Evolutionary conservation across 2,797 vertebrate genomes (phyloP), one percentile per base, ranked within the genome.

Genomic region (Champsocephalus esox): DNA sequence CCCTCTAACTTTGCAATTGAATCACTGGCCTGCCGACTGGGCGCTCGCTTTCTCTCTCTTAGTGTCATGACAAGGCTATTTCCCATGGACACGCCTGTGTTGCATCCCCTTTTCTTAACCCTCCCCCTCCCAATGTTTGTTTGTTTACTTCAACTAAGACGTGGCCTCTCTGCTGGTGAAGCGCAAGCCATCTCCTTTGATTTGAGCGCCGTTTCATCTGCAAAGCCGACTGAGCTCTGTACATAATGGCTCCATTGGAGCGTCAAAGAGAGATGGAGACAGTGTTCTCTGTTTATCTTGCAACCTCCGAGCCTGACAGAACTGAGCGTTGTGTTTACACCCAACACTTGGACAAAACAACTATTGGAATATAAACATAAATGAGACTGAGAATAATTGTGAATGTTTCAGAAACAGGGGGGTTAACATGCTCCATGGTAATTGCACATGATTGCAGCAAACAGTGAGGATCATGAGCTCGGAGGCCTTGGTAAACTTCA

Each of bases 1-100:
- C 76, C 77, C 67, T 56, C 79, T 92, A 92, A 91, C 90, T 89
- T 86, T 74, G 79, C 85, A 88, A 78, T 93, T 94, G 86, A 94
- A 94, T 94, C 93, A 91, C 58, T n/a, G 70, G 56, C 50, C 75
- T 70, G 50, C 80, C 79, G 19, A 16, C 70, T 6, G 34, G 70
- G 43, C 60, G 19, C 17, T 17, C 3, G 46, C 57, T 21, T 68
- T 67, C 50, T 56, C 64, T 55, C 75, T 71, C 73, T 12, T 45
- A 11, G 84, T 79, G 73, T 82, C 78, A 73, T 80, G 87, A 88
- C 85, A 86, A 87, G 88, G 89, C 85, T 77, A 75, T 87, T 88
- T 83, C 9, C 79, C 58, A 24, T 81, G 85, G 89, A 86, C 80
- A 56, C 4, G 45, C 73, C 84, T 88, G 82, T 83, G 87, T 89